A percentile compares a stretch with the other conserved stretches of the same genome.
These are phyloP conservation scores for Rhea pennata DNA, from an alignment of 2,113 vertebrate genomes.

Conservation along the genomic window DNA sequence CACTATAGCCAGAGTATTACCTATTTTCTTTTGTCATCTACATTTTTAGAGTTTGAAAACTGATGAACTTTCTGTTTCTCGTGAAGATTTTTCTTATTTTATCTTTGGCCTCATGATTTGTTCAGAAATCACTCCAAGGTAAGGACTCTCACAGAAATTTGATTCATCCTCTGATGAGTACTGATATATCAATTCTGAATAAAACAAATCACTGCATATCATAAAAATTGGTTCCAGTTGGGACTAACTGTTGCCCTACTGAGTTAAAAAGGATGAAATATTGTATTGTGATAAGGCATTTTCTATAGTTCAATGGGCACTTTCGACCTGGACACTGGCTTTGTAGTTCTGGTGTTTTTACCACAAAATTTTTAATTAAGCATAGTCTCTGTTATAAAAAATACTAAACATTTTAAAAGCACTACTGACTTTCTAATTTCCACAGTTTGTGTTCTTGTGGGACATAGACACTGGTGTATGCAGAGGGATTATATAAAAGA, in stretches of 20 bases:
- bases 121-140: background rate
- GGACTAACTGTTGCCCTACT: background rate
- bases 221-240: background rate
- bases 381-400: background rate
- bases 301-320: background rate
- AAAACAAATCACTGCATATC: background rate
- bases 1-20: background rate
- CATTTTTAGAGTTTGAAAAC: background rate
- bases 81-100: background rate
- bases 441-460: background rate
- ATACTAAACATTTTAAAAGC: background rate
- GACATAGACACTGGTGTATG: background rate
- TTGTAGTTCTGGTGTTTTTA: background rate
- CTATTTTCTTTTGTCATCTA: background rate
- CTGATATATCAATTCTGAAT: background rate
- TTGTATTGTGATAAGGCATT: background rate
- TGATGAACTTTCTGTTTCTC: background rate
- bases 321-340: background rate
- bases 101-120: background rate
- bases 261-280: background rate
- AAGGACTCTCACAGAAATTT: background rate
- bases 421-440: background rate
- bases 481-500: background rate
- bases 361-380: background rate
- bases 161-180: background rate